Evolutionary conservation across 2,797 vertebrate genomes (phyloP).

Genomic region (Protosalanx chinensis): DNA sequence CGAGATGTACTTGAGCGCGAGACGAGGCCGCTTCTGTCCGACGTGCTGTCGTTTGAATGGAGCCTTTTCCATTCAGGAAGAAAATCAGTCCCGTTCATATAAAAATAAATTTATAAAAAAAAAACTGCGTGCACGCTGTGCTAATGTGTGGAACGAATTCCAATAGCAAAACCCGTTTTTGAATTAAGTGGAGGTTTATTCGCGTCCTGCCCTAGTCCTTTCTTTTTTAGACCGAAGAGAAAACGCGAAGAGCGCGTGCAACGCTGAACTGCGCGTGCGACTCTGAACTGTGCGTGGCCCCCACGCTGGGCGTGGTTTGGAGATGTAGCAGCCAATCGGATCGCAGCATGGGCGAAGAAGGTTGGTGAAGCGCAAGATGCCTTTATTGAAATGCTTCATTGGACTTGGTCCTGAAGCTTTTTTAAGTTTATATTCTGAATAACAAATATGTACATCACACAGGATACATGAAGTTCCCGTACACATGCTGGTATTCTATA

Average conservation of each 20-base stretch:
- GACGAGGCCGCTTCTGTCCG: neutral
- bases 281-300: neutral
- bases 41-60: neutral
- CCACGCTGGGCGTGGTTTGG: neutral
- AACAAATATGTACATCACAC: no score
- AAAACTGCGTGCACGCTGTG: neutral
- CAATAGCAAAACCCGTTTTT: neutral
- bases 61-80: neutral
- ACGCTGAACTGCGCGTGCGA: slow-evolving; percentile 4
- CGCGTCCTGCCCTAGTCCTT: neutral
- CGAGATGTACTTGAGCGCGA: neutral
- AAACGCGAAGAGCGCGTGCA: slow-evolving; percentile 8
- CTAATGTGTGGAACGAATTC: neutral
- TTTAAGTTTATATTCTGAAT: no score
- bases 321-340: neutral
- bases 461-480: no score
- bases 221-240: slow-evolving; percentile 2
- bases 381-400: no score
- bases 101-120: neutral
- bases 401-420: no score
- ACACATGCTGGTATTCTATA: no score
- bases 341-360: neutral
- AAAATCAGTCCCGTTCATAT: neutral
- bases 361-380: neutral
- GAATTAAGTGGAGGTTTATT: neutral